Conservation (phyloP, 2,888 invertebrate species). For the Peribatodes rhomboidaria region DNA sequence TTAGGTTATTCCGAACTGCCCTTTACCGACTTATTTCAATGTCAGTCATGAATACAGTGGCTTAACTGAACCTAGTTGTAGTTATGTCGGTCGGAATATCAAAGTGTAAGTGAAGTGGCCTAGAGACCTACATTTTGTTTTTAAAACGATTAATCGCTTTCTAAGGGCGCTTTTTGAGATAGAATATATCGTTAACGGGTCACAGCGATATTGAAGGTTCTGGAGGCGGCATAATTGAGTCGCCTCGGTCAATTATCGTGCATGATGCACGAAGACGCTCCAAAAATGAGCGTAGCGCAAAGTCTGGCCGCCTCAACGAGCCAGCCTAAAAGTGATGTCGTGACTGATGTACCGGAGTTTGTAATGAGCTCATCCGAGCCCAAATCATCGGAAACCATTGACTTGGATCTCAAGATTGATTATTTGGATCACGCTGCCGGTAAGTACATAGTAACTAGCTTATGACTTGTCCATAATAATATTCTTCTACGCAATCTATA, state of each 20-base stretch:
- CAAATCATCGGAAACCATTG: conserved; percentile 82
- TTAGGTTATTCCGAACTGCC: conserved; percentile 83
- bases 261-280: conserved; percentile 90
- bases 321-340: conserved; percentile 80
- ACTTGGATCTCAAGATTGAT: conserved; percentile 88
- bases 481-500: not conserved
- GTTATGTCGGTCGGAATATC: conserved; percentile 92
- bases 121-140: conserved; percentile 93
- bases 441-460: conserved; percentile 68
- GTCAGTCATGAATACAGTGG: conserved; percentile 89
- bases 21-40: conserved; percentile 86
- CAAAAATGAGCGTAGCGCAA: conserved; percentile 89
- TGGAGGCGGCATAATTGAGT: conserved; percentile 64
- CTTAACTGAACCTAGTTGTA: conserved; percentile 90
- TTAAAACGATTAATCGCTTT: conserved; percentile 70
- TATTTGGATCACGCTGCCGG: conserved; percentile 87
- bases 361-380: conserved; percentile 76
- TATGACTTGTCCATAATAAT: conserved; percentile 1
- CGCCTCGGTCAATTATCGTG: conserved; percentile 78
- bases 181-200: conserved; percentile 82
- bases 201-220: conserved; percentile 71
- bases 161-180: conserved; percentile 86
- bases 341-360: conserved; percentile 80
- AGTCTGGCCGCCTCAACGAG: conserved; percentile 89
- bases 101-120: conserved; percentile 95